Percentiles rank a stretch among this genome's conserved stretches.
Evolutionary conservation across 2,888 invertebrate genomes (phyloP).

Genomic region (Troides oblongomaculatus): DNA sequence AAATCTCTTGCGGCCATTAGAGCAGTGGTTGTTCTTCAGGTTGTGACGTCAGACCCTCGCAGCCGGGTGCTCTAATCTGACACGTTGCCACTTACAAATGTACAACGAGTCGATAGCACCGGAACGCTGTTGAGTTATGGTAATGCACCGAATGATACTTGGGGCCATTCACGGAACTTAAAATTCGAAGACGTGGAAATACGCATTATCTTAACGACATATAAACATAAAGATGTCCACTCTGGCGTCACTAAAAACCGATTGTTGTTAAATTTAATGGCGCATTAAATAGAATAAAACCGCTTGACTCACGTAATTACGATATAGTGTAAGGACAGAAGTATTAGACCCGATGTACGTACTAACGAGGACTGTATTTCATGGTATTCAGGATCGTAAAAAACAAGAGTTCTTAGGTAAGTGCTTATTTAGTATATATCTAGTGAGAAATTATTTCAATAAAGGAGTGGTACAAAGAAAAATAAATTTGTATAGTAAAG

Average conservation of each 20-base stretch:
- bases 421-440: constrained; percentile 6
- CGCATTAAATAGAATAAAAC: constrained; percentile 68
- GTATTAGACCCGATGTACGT: constrained; percentile 25
- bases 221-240: constrained; percentile 72
- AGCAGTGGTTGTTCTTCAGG: constrained; percentile 11
- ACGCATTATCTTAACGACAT: constrained; percentile 65
- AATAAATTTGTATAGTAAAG: neutral
- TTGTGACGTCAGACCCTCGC: constrained; percentile 22
- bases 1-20: constrained; percentile 17
- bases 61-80: constrained; percentile 25
- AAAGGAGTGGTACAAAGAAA: neutral
- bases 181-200: constrained; percentile 44
- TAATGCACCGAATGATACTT: constrained; percentile 41
- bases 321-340: constrained; percentile 23
- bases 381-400: constrained; percentile 21
- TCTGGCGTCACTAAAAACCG: constrained; percentile 68
- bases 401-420: constrained; percentile 18
- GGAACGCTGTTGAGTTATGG: constrained; percentile 43
- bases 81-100: constrained; percentile 35
- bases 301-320: constrained; percentile 60
- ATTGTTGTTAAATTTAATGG: constrained; percentile 77
- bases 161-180: constrained; percentile 35
- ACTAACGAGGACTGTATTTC: constrained; percentile 27
- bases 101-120: constrained; percentile 37
- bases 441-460: neutral